phyloP scores from a whole-genome alignment of 2,797 vertebrate species.

The Acridotheres tristis region DNA sequence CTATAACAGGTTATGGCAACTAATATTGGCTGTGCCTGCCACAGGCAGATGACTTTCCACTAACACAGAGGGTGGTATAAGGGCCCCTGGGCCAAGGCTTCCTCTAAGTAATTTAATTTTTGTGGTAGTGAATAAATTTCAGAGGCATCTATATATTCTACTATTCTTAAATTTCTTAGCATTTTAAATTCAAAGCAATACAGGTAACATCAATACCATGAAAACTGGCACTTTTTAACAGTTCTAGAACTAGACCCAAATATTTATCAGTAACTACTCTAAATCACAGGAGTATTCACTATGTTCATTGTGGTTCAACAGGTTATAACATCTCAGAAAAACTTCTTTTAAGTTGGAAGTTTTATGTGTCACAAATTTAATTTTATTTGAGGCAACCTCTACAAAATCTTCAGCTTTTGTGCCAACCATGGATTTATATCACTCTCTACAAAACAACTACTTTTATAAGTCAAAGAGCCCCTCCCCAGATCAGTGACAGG shows the following conservation, averaged over 20 bases:
- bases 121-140: background rate
- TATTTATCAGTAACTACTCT: background rate
- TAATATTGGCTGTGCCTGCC: background rate
- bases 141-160: background rate
- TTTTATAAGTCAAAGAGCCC: background rate
- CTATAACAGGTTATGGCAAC: background rate
- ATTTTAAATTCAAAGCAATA: background rate
- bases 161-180: background rate
- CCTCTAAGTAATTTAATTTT: background rate
- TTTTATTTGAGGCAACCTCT: background rate
- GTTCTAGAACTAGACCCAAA: background rate
- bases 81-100: background rate
- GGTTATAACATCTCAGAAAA: background rate
- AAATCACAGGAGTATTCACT: background rate
- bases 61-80: background rate
- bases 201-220: background rate
- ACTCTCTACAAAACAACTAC: background rate
- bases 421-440: background rate
- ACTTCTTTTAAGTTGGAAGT: background rate
- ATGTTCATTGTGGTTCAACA: background rate
- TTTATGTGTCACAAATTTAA: background rate
- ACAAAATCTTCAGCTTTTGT: background rate
- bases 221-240: background rate
- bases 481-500: background rate
- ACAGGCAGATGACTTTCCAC: background rate